These are phyloP conservation scores for Argyra leucocephala DNA, from an alignment of 2,888 invertebrate genomes.

Conservation along the genomic window DNA sequence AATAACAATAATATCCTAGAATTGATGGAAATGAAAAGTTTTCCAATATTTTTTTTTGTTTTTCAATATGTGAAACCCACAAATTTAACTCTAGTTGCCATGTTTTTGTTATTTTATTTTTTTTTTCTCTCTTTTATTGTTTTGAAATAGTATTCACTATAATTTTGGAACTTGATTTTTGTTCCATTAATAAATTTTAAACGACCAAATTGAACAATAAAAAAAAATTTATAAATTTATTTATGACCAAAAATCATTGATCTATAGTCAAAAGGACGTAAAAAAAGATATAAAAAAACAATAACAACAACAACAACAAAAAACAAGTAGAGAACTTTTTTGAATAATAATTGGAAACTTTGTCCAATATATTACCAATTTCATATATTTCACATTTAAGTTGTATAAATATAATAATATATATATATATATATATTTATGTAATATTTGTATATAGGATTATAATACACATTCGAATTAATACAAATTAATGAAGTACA, in stretches of 20 bases:
- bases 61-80: too few species aligned
- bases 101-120: too few species aligned
- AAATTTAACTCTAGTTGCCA: too few species aligned
- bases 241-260: conserved; percentile 2
- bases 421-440: background rate
- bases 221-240: background rate
- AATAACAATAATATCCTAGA: too few species aligned
- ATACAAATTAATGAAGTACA: too few species aligned
- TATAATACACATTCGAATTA: too few species aligned
- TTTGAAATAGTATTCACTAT: background rate
- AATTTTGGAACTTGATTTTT: background rate
- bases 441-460: background rate
- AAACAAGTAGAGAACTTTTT: background rate
- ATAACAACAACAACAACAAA: background rate
- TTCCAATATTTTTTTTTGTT: too few species aligned
- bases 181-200: background rate
- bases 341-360: conserved; percentile 2
- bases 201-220: background rate
- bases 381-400: background rate
- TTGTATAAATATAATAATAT: background rate
- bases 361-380: background rate
- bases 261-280: conserved; percentile 1
- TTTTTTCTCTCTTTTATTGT: too few species aligned
- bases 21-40: too few species aligned
- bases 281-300: background rate